phyloP scores from a whole-genome alignment of 37 sponge, comb jelly and placozoan genomes.

The Amphimedon queenslandica region DNA sequence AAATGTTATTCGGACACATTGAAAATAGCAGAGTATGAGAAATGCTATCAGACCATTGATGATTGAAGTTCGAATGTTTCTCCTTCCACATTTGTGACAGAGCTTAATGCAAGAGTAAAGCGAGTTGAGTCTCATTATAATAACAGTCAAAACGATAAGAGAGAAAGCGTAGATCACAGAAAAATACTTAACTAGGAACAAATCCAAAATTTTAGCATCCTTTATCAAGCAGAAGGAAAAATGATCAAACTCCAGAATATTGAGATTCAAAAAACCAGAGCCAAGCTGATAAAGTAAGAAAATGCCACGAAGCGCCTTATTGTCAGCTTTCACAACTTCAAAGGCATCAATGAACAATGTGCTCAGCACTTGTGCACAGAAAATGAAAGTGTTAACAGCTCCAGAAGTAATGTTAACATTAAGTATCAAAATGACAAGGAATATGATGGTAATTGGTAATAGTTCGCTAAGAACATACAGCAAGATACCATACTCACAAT shows the following conservation, averaged over 20 bases:
- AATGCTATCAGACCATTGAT: neutral
- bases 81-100: neutral
- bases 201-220: neutral
- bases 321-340: neutral
- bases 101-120: neutral
- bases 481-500: slow-evolving; percentile 28
- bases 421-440: slow-evolving; percentile 28
- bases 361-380: slow-evolving; percentile 21
- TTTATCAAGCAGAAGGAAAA: slow-evolving; percentile 19
- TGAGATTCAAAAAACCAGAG: slow-evolving; percentile 5
- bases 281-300: neutral
- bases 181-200: slow-evolving; percentile 13
- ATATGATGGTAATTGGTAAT: slow-evolving; percentile 27
- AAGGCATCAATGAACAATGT: neutral
- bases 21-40: neutral
- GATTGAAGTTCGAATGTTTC: neutral
- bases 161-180: slow-evolving; percentile 31
- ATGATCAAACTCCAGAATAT: slow-evolving; percentile 5
- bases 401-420: slow-evolving; percentile 38
- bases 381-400: slow-evolving; percentile 22
- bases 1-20: neutral
- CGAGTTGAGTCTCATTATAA: slow-evolving; percentile 1
- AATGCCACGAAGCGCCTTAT: neutral
- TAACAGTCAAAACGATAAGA: neutral
- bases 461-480: slow-evolving; percentile 28